These are phyloP conservation scores for Tipula lateralis DNA, from an alignment of 2,888 invertebrate species.

Conservation along the genomic window DNA sequence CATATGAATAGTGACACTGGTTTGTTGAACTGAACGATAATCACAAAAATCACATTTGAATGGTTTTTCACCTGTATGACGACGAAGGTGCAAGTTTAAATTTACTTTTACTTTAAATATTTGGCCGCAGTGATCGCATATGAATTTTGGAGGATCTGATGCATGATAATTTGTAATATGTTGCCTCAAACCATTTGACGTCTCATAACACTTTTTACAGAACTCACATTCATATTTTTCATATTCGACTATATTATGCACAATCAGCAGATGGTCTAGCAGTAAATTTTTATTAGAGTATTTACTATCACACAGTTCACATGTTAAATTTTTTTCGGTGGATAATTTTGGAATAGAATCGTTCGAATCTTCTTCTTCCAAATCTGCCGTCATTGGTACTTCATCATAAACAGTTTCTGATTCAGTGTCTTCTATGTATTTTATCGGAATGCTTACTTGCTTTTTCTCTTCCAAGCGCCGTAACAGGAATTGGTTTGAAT, in stretches of 20 bases:
- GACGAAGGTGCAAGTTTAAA: not conserved
- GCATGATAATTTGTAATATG: no score
- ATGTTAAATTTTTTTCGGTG: not conserved
- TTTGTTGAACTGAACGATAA: not conserved
- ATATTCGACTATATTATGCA: not conserved
- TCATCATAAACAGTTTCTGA: not conserved
- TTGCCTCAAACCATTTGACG: not conserved
- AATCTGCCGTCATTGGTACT: not conserved
- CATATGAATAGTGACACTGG: not conserved
- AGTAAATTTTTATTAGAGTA: not conserved
- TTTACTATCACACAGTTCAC: not conserved
- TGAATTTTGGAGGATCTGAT: no score
- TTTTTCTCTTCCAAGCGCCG: not conserved
- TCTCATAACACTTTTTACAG: not conserved
- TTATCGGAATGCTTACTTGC: not conserved
- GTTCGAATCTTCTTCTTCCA: not conserved
- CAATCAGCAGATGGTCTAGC: not conserved
- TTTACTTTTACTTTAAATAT: no score
- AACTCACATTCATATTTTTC: not conserved
- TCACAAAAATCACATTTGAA: not conserved
- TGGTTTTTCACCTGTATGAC: not conserved
- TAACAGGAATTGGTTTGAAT: not conserved
- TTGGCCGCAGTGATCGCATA: slow-evolving; percentile 4
- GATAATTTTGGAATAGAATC: not conserved
- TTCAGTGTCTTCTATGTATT: not conserved